A percentile compares a stretch with the other conserved stretches of the same genome.
phyloP scores from a whole-genome alignment of 2,888 invertebrate species.

The Mesochorus sp. region DNA sequence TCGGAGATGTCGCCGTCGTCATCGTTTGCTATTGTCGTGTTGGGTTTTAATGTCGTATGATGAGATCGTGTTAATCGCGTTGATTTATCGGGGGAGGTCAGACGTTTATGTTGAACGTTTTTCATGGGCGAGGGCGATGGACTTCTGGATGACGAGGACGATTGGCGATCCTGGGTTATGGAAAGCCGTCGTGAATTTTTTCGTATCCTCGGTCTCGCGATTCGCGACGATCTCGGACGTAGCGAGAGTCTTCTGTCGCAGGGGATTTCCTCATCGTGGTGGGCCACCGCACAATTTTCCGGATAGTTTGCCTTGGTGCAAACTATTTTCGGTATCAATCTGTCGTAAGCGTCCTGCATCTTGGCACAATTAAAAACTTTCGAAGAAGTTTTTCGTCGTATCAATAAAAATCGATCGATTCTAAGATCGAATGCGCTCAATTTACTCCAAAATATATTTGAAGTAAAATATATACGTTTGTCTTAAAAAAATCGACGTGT shows the following conservation, averaged over 20 bases:
- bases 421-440: too few relatives aligned
- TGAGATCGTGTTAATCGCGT: constrained; percentile 37
- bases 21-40: constrained; percentile 33
- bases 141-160: constrained; percentile 77
- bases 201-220: constrained; percentile 60
- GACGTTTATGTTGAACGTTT: constrained; percentile 12
- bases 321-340: constrained; percentile 77
- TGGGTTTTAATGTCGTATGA: constrained; percentile 12
- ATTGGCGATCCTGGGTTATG: constrained; percentile 69
- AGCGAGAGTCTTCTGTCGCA: constrained; percentile 65
- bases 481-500: too few relatives aligned
- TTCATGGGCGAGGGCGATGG: constrained; percentile 71
- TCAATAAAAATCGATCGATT: too few relatives aligned
- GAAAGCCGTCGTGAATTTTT: constrained; percentile 64
- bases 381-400: background rate
- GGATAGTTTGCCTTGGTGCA: constrained; percentile 74
- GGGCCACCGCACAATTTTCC: constrained; percentile 60
- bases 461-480: too few relatives aligned
- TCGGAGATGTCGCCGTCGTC: too few relatives aligned
- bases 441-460: too few relatives aligned
- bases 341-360: constrained; percentile 74
- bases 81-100: too few relatives aligned
- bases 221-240: constrained; percentile 58
- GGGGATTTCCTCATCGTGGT: constrained; percentile 58
- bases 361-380: too few relatives aligned